Evolutionary conservation across 2,888 invertebrate species (phyloP).

Genomic region (Caenorhabditis imperialis): DNA sequence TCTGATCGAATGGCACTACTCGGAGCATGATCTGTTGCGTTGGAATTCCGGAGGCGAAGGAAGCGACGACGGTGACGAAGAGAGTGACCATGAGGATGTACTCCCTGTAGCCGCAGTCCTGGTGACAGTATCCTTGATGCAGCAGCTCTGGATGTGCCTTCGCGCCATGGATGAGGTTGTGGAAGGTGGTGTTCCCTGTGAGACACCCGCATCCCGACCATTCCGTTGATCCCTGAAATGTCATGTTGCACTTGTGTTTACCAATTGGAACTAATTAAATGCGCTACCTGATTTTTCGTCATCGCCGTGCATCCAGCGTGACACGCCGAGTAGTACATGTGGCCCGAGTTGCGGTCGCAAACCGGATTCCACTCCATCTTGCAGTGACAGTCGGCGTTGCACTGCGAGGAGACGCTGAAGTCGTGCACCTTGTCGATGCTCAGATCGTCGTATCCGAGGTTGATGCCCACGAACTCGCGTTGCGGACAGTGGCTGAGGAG

Average conservation of each 20-base stretch:
- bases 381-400: constrained; percentile 71
- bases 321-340: constrained; percentile 75
- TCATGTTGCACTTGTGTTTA: not conserved
- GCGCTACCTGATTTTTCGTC: constrained; percentile 49
- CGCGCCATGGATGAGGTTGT: constrained; percentile 39
- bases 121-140: constrained; percentile 50
- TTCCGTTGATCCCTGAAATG: constrained; percentile 40
- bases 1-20: constrained; percentile 77
- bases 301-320: constrained; percentile 72
- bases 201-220: constrained; percentile 61
- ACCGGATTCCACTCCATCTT: constrained; percentile 75
- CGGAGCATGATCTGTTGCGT: constrained; percentile 77
- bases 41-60: constrained; percentile 77
- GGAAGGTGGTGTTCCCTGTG: constrained; percentile 49
- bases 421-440: constrained; percentile 47
- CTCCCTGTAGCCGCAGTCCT: constrained; percentile 71
- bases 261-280: too few species aligned
- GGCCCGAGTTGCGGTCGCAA: constrained; percentile 64
- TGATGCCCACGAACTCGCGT: constrained; percentile 76
- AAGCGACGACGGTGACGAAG: constrained; percentile 75
- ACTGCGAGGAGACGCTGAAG: constrained; percentile 43
- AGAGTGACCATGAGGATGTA: constrained; percentile 73
- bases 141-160: constrained; percentile 21
- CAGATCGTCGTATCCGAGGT: constrained; percentile 70
- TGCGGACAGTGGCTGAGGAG: constrained; percentile 76